These are phyloP conservation scores for Bedellia somnulentella DNA, from an alignment of 2,888 invertebrate genomes.

Conservation along the genomic window DNA sequence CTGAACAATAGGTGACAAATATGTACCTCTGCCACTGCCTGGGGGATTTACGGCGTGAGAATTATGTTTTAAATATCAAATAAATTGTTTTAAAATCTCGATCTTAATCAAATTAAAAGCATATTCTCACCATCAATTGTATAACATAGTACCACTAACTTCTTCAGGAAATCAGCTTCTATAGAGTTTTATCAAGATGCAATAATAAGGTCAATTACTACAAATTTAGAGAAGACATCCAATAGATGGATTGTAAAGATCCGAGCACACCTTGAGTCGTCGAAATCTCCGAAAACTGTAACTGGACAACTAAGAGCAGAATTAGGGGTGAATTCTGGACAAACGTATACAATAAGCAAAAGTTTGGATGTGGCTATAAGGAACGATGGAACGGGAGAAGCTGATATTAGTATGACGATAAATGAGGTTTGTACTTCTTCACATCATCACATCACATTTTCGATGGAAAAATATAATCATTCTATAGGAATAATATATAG, in stretches of 20 bases:
- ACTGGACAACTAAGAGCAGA: constrained; percentile 25
- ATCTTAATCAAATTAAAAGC: no score
- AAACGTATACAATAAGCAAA: constrained; percentile 21
- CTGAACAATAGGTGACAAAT: no score
- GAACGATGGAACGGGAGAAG: constrained; percentile 26
- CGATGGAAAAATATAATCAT: no score
- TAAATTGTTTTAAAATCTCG: no score
- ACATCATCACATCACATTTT: no score
- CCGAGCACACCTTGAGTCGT: constrained; percentile 28
- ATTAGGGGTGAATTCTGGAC: constrained; percentile 26
- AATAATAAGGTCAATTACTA: constrained; percentile 66
- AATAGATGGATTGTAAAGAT: constrained; percentile 26
- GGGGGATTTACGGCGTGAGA: no score
- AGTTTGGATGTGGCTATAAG: constrained; percentile 17
- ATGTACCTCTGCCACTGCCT: no score
- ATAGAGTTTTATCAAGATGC: constrained; percentile 67
- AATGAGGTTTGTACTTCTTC: constrained; percentile 24
- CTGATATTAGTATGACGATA: constrained; percentile 25
- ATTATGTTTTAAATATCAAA: no score
- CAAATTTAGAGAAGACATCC: constrained; percentile 23
- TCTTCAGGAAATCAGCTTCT: constrained; percentile 66
- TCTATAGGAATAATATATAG: no score
- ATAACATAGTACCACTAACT: no score
- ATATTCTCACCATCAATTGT: no score
- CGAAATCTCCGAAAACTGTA: constrained; percentile 15